Percentiles rank a stretch among this genome's conserved stretches.
Conservation (phyloP, 2,797 vertebrate genomes). For the Dendrocincla fuliginosa region DNA sequence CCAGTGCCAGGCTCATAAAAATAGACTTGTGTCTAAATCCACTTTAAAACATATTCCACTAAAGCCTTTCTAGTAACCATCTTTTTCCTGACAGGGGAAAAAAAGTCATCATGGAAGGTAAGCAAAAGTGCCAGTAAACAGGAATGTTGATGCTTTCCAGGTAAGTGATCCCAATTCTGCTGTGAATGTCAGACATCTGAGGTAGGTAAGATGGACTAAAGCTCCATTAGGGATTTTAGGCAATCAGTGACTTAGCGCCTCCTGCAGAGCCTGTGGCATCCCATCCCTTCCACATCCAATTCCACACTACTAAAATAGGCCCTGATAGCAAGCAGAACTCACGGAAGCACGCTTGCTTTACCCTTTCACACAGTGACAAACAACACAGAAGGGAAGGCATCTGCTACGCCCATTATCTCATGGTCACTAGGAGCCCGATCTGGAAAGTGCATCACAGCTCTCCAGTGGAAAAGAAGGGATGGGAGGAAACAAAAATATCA, state of each 20-base stretch:
- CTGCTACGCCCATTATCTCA: not conserved
- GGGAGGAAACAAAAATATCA: not conserved
- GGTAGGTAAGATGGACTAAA: not conserved
- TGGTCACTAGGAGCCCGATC: not conserved
- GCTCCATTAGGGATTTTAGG: not conserved
- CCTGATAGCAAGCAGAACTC: not conserved
- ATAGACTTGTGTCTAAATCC: not conserved
- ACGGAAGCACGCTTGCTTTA: not conserved
- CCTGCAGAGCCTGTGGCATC: not conserved
- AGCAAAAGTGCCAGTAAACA: not conserved
- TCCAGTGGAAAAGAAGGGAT: not conserved
- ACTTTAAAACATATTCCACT: not conserved
- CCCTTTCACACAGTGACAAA: not conserved
- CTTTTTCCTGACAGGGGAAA: not conserved
- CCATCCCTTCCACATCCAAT: fast-evolving
- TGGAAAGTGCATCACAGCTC: not conserved
- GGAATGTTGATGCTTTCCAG: not conserved
- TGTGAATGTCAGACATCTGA: not conserved
- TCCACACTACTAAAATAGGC: not conserved
- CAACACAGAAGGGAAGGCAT: not conserved
- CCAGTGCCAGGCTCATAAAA: not conserved
- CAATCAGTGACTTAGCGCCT: not conserved
- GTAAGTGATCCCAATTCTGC: not conserved
- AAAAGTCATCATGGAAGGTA: not conserved
- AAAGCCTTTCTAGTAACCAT: not conserved